Conservation (phyloP, 2,888 invertebrate species). For the Nomada ruficornis region DNA sequence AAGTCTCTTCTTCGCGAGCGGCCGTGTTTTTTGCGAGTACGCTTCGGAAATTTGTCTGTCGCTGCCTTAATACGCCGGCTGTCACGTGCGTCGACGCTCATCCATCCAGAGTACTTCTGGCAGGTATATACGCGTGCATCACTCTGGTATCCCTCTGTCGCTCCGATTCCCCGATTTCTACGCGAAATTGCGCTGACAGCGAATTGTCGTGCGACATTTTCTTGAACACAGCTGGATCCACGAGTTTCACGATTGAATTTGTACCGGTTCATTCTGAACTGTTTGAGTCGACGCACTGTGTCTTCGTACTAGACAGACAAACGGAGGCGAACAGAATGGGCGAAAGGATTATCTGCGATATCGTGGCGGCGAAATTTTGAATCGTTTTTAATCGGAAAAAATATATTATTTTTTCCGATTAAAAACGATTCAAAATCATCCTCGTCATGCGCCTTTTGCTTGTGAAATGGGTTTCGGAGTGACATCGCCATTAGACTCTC, state of each 20-base stretch:
- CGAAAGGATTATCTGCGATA: too few relatives aligned
- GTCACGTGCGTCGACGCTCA: slow-evolving; percentile 67
- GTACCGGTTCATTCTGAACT: too few relatives aligned
- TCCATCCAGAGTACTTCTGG: slow-evolving; percentile 61
- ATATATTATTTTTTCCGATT: too few relatives aligned
- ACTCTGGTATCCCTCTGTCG: slow-evolving; percentile 21
- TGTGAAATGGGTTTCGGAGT: slow-evolving; percentile 5
- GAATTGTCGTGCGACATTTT: slow-evolving; percentile 17
- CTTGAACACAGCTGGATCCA: background rate
- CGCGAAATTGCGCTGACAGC: slow-evolving; percentile 36
- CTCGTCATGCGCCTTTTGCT: background rate
- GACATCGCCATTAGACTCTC: slow-evolving; percentile 22
- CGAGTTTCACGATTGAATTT: too few relatives aligned
- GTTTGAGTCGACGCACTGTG: too few relatives aligned
- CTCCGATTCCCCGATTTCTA: slow-evolving; percentile 51
- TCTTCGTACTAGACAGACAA: too few relatives aligned
- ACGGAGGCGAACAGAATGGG: too few relatives aligned
- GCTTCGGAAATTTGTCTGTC: slow-evolving; percentile 72
- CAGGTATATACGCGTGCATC: slow-evolving; percentile 34
- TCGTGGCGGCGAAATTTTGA: background rate
- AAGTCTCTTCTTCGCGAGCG: slow-evolving; percentile 50
- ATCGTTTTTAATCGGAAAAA: slow-evolving; percentile 8
- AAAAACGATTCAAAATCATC: too few relatives aligned
- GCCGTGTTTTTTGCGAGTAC: slow-evolving; percentile 60
- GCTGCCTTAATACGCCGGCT: slow-evolving; percentile 68